A percentile compares a stretch with the other conserved stretches of the same genome.
phyloP scores from a whole-genome alignment of 2,888 invertebrate species.

The Megalurothrips usitatus region DNA sequence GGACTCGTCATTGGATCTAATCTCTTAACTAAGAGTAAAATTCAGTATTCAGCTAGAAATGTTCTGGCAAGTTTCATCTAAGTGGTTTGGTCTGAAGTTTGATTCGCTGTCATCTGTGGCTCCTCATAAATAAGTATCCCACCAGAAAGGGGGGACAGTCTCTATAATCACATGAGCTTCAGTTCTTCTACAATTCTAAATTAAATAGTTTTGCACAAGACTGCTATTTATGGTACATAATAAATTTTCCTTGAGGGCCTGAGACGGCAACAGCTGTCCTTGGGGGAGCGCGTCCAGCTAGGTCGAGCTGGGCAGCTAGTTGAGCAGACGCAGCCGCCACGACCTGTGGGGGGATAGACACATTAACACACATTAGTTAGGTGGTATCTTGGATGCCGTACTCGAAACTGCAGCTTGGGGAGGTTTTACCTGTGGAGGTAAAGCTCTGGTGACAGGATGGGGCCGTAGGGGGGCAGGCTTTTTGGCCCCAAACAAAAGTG shows the following conservation, averaged over 20 bases:
- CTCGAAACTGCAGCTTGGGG: not conserved
- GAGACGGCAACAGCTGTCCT: not conserved
- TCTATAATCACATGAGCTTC: not conserved
- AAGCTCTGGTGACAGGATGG: not conserved
- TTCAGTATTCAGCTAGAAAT: no score
- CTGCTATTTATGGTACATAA: not conserved
- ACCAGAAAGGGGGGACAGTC: not conserved
- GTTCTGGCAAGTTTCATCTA: no score
- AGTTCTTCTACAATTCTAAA: not conserved
- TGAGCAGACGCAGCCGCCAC: not conserved
- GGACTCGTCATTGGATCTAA: no score
- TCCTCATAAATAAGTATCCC: conserved; percentile 11
- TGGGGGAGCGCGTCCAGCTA: not conserved
- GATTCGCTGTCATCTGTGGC: not conserved
- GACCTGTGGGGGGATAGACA: not conserved
- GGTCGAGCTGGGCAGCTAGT: not conserved
- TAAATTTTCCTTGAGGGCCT: not conserved
- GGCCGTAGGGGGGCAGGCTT: not conserved
- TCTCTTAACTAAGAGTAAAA: no score
- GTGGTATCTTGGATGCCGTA: no score
- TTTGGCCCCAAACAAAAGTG: not conserved
- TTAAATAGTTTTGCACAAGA: not conserved
- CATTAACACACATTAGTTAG: no score
- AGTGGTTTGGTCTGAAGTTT: not conserved
- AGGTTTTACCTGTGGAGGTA: not conserved